phyloP scores from a whole-genome alignment of 2,888 invertebrate species.

The Drosophila antonietae region DNA sequence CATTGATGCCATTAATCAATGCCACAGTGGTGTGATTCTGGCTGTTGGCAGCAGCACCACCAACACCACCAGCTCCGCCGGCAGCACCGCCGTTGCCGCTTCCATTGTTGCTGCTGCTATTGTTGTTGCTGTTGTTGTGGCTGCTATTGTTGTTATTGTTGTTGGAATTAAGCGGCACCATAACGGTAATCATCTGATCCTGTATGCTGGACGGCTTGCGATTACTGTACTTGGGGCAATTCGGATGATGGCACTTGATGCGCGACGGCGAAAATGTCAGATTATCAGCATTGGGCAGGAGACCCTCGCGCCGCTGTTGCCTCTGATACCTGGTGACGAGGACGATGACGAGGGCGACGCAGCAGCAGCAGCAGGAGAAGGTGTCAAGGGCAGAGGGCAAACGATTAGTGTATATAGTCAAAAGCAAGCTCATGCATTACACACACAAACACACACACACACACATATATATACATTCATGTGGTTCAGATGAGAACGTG shows the following conservation, averaged over 20 bases:
- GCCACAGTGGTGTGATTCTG: conserved; percentile 38
- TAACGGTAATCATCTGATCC: conserved; percentile 85
- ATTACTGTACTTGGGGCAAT: conserved; percentile 83
- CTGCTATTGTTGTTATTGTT: conserved; percentile 76
- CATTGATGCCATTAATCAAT: conserved; percentile 46
- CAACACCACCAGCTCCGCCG: neutral
- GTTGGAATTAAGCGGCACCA: conserved; percentile 84
- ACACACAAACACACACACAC: conserved; percentile 18
- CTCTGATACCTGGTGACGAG: conserved; percentile 80
- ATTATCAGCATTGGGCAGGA: conserved; percentile 84
- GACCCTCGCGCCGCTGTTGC: conserved; percentile 84
- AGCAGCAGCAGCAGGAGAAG: conserved; percentile 3
- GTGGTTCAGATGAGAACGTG: conserved; percentile 9
- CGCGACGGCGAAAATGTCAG: conserved; percentile 84
- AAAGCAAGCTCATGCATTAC: conserved; percentile 29
- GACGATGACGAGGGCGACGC: neutral
- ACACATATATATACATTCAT: conserved; percentile 2
- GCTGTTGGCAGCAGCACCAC: conserved; percentile 4
- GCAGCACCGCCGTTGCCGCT: neutral
- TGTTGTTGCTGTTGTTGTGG: conserved; percentile 54
- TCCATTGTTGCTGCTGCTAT: conserved; percentile 28
- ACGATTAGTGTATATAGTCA: conserved; percentile 55
- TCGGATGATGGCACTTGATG: conserved; percentile 85
- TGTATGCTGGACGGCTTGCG: conserved; percentile 84
- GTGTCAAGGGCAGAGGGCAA: conserved; percentile 19